Conservation (phyloP, 1,140 invertebrate species). For the Parasteatoda tepidariorum region DNA sequence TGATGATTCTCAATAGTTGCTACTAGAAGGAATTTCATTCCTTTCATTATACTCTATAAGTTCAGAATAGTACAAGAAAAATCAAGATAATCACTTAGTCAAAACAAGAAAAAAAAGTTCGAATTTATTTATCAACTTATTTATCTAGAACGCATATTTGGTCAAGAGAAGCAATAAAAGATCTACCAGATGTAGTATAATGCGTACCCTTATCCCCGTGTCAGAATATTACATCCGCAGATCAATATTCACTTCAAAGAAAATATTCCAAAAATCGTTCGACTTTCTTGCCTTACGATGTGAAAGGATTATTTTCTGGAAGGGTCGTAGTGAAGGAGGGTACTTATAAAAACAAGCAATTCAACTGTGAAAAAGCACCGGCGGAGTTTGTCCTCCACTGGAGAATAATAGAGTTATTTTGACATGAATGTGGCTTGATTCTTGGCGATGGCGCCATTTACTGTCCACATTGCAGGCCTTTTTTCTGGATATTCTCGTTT, state of each 20-base stretch:
- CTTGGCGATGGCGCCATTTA: slow-evolving; percentile 34
- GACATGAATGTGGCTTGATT: slow-evolving; percentile 36
- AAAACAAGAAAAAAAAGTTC: no score
- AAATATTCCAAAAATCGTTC: slow-evolving; percentile 26
- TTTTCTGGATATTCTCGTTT: background rate
- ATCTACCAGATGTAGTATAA: background rate
- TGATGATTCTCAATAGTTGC: no score
- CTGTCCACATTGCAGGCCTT: background rate
- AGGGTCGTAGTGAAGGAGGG: background rate
- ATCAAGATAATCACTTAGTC: no score
- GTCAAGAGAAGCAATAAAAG: background rate
- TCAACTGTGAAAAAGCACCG: slow-evolving; percentile 46
- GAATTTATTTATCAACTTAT: no score
- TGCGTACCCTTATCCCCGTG: slow-evolving; percentile 32
- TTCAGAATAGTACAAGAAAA: no score
- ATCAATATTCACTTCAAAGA: slow-evolving; percentile 51
- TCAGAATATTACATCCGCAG: slow-evolving; percentile 39
- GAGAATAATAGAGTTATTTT: slow-evolving; percentile 29
- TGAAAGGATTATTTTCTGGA: no score
- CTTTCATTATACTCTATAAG: no score
- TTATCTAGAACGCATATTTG: background rate
- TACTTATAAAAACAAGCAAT: slow-evolving; percentile 55
- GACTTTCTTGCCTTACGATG: slow-evolving; percentile 38
- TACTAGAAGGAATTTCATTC: no score
- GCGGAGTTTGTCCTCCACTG: background rate